Conservation (phyloP, 1,140 invertebrate species). For the Cylas formicarius region DNA sequence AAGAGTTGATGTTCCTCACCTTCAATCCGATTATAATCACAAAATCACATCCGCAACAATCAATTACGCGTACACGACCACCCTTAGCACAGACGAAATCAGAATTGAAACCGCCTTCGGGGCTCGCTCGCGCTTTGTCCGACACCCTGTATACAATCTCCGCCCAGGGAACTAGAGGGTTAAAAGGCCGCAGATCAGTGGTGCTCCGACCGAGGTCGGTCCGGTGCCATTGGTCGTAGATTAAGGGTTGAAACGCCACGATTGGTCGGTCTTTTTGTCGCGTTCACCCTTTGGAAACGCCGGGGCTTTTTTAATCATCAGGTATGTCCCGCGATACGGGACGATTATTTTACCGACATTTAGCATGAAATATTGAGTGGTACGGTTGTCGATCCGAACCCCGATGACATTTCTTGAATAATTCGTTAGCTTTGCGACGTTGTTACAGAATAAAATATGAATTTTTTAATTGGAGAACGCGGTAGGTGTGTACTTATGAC, state of each 20-base stretch:
- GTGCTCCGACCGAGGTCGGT: constrained; percentile 22
- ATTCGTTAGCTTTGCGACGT: too few species aligned
- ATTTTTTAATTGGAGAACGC: too few species aligned
- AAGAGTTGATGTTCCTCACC: too few species aligned
- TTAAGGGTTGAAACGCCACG: constrained; percentile 17
- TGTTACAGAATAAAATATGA: too few species aligned
- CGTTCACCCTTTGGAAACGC: constrained; percentile 36
- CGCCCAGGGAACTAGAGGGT: constrained; percentile 29
- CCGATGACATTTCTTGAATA: too few species aligned
- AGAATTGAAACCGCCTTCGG: constrained; percentile 2
- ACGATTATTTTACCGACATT: too few species aligned
- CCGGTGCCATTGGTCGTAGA: constrained; percentile 26
- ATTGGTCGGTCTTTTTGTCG: constrained; percentile 28
- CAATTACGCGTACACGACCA: background rate
- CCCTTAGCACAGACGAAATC: background rate
- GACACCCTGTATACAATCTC: constrained; percentile 22
- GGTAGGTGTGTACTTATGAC: too few species aligned
- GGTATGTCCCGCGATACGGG: too few species aligned
- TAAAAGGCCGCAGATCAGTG: constrained; percentile 38
- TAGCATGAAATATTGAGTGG: too few species aligned
- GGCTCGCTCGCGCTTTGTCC: background rate
- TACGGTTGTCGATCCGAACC: too few species aligned
- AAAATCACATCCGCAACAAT: too few species aligned
- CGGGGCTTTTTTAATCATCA: constrained; percentile 28
- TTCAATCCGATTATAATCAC: too few species aligned